Base-by-base conservation (phyloP, 2,113 vertebrate genomes). In the Nothocercus nigrocapillus region DNA sequence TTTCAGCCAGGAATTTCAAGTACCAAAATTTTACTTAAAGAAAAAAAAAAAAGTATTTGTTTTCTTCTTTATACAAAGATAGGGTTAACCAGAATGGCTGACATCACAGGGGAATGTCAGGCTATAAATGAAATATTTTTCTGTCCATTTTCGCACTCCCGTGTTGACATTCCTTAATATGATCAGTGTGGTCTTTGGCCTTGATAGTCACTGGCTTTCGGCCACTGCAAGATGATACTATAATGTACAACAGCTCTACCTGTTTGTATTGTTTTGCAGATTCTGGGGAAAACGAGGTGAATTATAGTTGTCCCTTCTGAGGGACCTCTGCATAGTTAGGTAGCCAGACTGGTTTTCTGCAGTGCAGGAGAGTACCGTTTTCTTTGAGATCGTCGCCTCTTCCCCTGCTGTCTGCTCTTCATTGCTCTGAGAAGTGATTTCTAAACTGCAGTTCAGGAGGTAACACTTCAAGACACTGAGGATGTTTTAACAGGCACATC, bases 1-100 rank as follows among this genome's bases (percentile, higher is more conserved):
- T 85, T 92, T 77, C 54, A 74, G 66, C 28, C 44, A 96, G 86
- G 95, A 96, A 97, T 97, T 94, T 90, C 54, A 92, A 94, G 79
- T 11, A 91, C 84, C 72, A 92, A 92, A 96, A 80, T 74, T 95
- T 89, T 82, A 34, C 69, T 91, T 73, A 20, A 56, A 76, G 36
- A 15, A 74, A 82, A 90, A 94, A 94, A 64, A 0, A 70, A 54
- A 49, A 95, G 69, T 89, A 70, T 90, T 88, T 95, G 58, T 82
- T 93, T 92, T 92, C 53, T 94, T 25, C 27, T 53, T 56, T 47
- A 2, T 56, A 88, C 75, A 88, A 66, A 66, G 67, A 64, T 27
- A 80, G 34, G 40, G 49, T 20, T 61, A 45, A 70, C 22, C 16
- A 78, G 30, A 79, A 77, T 19, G 4, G 13, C 69, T 79, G 63